Evolutionary conservation across 1,140 invertebrate species (phyloP).

Genomic region (Panagrolaimus sp.): DNA sequence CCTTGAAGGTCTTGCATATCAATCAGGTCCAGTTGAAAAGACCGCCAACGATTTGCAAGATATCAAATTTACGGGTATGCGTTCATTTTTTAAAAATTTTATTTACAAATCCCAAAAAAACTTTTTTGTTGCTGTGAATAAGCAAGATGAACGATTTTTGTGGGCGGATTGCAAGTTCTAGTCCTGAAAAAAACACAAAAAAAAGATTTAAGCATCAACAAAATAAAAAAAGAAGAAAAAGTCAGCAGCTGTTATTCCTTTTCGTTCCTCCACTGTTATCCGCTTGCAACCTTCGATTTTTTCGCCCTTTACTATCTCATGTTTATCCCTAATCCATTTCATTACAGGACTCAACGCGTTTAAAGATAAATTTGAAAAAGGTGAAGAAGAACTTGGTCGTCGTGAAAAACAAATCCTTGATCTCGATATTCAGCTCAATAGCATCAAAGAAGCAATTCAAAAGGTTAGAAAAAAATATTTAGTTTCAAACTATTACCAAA

Average conservation of each 20-base stretch:
- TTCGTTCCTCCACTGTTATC: slow-evolving; percentile 24
- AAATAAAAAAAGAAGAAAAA: too few species aligned
- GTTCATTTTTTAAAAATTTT: background rate
- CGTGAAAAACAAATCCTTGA: slow-evolving; percentile 47
- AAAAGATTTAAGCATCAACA: slow-evolving; percentile 26
- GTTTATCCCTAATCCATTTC: slow-evolving; percentile 1
- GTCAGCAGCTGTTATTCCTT: slow-evolving; percentile 57
- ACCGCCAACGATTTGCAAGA: slow-evolving; percentile 41
- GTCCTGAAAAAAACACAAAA: slow-evolving; percentile 12
- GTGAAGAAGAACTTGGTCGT: slow-evolving; percentile 41
- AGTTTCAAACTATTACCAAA: background rate
- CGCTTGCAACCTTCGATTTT: background rate
- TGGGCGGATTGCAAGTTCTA: slow-evolving; percentile 20
- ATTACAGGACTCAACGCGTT: slow-evolving; percentile 49
- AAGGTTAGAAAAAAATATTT: slow-evolving; percentile 32
- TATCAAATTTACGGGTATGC: slow-evolving; percentile 38
- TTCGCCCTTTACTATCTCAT: slow-evolving; percentile 22
- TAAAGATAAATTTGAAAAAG: slow-evolving; percentile 57
- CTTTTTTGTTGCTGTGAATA: background rate
- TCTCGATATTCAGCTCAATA: slow-evolving; percentile 52
- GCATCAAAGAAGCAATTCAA: slow-evolving; percentile 52
- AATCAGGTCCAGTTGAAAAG: slow-evolving; percentile 44
- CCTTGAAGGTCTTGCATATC: slow-evolving; percentile 50
- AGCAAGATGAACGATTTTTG: slow-evolving; percentile 10
- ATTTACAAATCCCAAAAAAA: slow-evolving; percentile 14